Evolutionary conservation across 1,140 invertebrate species (phyloP).

Genomic region (Tribolium castaneum): DNA sequence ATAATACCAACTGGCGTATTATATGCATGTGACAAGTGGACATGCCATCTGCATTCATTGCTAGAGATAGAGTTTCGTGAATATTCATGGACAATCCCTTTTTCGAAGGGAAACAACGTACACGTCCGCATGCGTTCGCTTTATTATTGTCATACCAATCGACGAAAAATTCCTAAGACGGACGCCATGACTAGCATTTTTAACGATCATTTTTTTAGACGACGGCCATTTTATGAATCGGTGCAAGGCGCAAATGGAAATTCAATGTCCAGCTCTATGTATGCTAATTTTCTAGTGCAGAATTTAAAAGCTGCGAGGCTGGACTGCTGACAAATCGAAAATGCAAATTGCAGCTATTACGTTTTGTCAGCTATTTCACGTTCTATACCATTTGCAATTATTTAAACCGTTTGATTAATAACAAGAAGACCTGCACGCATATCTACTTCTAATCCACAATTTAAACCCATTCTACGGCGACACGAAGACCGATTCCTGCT

Average conservation of each 20-base stretch:
- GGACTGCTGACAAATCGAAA: slow-evolving; percentile 27
- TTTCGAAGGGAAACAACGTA: slow-evolving; percentile 30
- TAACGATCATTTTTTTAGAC: not conserved
- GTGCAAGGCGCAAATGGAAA: slow-evolving; percentile 23
- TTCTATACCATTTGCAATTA: not conserved
- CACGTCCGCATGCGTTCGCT: slow-evolving; percentile 25
- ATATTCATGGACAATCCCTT: slow-evolving; percentile 41
- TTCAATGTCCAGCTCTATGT: slow-evolving; percentile 12
- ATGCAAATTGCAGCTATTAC: slow-evolving; percentile 10
- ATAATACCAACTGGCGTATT: slow-evolving; percentile 35
- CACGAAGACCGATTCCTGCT: too few species aligned
- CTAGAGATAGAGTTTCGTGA: slow-evolving; percentile 37
- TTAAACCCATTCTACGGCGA: too few species aligned
- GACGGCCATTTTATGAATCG: not conserved
- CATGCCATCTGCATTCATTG: slow-evolving; percentile 45
- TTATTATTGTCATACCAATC: slow-evolving; percentile 32
- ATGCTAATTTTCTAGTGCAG: slow-evolving; percentile 9
- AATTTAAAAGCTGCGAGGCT: slow-evolving; percentile 23
- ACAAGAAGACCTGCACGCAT: not conserved
- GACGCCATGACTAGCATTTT: not conserved
- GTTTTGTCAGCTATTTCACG: slow-evolving; percentile 2
- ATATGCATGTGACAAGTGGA: slow-evolving; percentile 45
- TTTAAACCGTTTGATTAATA: not conserved
- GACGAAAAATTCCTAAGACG: slow-evolving; percentile 31
- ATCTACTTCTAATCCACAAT: too few species aligned